Evolutionary conservation across 2,113 vertebrate genomes (phyloP), one percentile per base, ranked within the genome.

Genomic region (Clarias gariepinus): DNA sequence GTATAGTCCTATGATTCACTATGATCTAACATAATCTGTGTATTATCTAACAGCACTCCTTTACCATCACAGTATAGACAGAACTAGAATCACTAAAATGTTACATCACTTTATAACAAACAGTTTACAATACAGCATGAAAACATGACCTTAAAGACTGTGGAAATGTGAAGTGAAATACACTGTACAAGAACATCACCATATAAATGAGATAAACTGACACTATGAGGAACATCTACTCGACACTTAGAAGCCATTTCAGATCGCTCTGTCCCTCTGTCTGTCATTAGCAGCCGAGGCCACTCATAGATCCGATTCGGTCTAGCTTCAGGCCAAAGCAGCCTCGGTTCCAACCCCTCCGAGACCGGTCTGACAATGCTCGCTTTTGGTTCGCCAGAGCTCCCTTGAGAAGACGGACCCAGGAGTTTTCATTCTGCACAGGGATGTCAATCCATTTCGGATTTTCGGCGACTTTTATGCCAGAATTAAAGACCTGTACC

Each of bases 301-400:
- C 96, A 3, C 96, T 97, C 95, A 97, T 95, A 69, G 96, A 95
- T 53, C 96, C 96, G 1, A 97, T 97, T 71, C 96, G 94, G 87
- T 97, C 96, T 92, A 97, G 91, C 92, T 97, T 97, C 83, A 97
- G 91, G 60, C 96, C 96, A 86, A 97, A 97, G 92, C 96, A 97
- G 19, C 96, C 96, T 19, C 95, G 90, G 88, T 95, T 92, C 95
- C 95, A 89, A 3, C 94, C 95, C 90, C 96, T 94, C 90, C 95
- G 87, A 41, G 93, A 93, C 58, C 95, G 90, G 66, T 95, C 95
- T 0, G 94, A 90, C 30, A 93, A 92, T 3, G 93, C 95, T 85
- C 95, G 92, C 90, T 96, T 96, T 91, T 94, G 94, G 90, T 91
- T 95, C 91, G 92, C 64, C 63, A 96, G 90, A 25, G 93, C 92